These are phyloP conservation scores for Notodonta ziczac DNA, from an alignment of 2,888 invertebrate species.

Conservation along the genomic window DNA sequence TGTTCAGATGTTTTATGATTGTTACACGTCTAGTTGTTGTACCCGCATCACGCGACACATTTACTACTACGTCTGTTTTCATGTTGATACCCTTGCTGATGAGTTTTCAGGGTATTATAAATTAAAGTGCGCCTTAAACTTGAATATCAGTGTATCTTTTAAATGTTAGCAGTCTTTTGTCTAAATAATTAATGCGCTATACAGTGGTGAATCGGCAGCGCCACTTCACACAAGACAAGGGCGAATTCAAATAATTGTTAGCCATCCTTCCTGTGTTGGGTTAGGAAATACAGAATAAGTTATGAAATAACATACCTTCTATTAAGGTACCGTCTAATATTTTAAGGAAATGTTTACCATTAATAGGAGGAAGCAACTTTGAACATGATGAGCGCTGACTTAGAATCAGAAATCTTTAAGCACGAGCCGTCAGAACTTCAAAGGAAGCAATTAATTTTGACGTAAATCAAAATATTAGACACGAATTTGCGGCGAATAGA, in stretches of 20 bases:
- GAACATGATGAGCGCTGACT: neutral
- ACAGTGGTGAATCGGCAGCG: too few species aligned
- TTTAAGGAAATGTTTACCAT: too few species aligned
- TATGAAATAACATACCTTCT: too few species aligned
- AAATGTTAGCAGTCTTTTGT: too few species aligned
- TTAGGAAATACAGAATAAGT: too few species aligned
- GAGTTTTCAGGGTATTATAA: neutral
- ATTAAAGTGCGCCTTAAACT: neutral
- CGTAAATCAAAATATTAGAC: constrained; percentile 4
- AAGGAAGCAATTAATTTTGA: constrained; percentile 4
- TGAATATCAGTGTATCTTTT: too few species aligned
- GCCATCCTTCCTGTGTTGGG: too few species aligned
- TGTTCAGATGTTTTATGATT: neutral
- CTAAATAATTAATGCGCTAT: too few species aligned
- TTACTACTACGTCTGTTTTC: neutral
- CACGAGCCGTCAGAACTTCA: neutral
- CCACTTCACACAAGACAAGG: too few species aligned
- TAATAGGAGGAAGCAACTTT: too few species aligned
- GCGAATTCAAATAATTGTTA: too few species aligned
- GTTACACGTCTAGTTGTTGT: neutral
- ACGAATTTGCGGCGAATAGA: neutral
- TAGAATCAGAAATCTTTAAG: neutral
- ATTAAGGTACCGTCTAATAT: too few species aligned
- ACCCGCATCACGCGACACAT: neutral
- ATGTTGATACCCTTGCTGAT: neutral